phyloP scores from a whole-genome alignment of 2,888 invertebrate genomes.

The Andrena dorsata region DNA sequence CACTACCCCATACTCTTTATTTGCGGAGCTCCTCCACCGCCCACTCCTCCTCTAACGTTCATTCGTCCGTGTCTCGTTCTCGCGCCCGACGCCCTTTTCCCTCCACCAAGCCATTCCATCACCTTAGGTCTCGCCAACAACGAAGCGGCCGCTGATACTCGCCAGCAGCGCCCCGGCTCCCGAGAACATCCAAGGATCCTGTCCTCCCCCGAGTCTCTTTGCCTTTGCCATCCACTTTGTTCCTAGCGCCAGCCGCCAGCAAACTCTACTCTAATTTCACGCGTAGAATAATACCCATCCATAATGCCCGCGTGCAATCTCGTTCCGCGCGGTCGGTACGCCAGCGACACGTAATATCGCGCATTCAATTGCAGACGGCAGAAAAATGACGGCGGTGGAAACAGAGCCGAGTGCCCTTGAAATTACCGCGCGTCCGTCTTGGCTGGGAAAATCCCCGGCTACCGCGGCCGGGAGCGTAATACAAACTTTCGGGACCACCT shows the following conservation, averaged over 20 bases:
- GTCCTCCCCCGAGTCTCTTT: conserved; percentile 3
- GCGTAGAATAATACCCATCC: conserved; percentile 14
- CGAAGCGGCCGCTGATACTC: conserved; percentile 59
- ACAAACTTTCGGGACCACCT: conserved; percentile 52
- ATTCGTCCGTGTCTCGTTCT: conserved; percentile 65
- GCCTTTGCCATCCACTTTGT: conserved; percentile 13
- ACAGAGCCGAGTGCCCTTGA: conserved; percentile 50
- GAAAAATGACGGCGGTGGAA: conserved; percentile 6
- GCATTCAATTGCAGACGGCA: conserved; percentile 1
- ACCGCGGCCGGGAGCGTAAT: conserved; percentile 7
- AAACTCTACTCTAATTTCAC: conserved; percentile 5
- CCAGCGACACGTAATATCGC: not conserved
- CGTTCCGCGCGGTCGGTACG: not conserved
- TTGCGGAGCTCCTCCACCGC: conserved; percentile 61
- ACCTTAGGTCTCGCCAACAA: conserved; percentile 44
- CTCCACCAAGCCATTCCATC: conserved; percentile 48
- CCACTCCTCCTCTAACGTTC: conserved; percentile 47
- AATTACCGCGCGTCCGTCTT: conserved; percentile 79
- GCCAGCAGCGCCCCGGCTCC: conserved; percentile 67
- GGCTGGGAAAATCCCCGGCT: conserved; percentile 56
- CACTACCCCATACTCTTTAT: conserved; percentile 71
- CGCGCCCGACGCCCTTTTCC: conserved; percentile 49
- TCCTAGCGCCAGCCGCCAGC: not conserved
- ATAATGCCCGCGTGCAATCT: not conserved
- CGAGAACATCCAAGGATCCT: conserved; percentile 48